Evolutionary conservation across 2,888 invertebrate species (phyloP).

Genomic region (Actias luna): DNA sequence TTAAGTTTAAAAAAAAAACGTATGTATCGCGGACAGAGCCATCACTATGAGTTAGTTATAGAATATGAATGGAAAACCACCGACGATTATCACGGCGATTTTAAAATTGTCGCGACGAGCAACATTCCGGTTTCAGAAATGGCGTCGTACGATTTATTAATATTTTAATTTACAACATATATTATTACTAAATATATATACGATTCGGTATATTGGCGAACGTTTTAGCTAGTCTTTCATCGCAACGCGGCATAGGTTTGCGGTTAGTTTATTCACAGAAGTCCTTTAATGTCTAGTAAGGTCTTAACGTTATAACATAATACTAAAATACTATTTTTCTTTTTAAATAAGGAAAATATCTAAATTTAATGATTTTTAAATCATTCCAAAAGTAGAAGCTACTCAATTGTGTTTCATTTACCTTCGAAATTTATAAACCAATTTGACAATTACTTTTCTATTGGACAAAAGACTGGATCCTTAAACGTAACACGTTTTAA

Average conservation of each 20-base stretch:
- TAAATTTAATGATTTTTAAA: too few species aligned
- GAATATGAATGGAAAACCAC: constrained; percentile 7
- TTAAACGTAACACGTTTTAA: too few species aligned
- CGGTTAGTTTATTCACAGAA: not conserved
- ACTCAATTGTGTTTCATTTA: too few species aligned
- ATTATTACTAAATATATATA: not conserved
- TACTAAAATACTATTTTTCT: too few species aligned
- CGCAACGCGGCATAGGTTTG: not conserved
- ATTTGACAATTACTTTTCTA: too few species aligned
- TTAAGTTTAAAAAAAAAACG: too few species aligned
- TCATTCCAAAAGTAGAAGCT: too few species aligned
- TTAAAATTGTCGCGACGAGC: not conserved
- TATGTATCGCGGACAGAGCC: not conserved
- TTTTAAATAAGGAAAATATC: too few species aligned
- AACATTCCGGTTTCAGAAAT: constrained; percentile 1
- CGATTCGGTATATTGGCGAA: not conserved
- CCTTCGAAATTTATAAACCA: too few species aligned
- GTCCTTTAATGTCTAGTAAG: not conserved
- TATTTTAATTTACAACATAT: not conserved
- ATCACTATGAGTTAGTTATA: not conserved
- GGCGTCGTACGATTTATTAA: constrained; percentile 4
- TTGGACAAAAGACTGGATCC: too few species aligned
- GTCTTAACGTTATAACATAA: too few species aligned
- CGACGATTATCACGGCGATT: not conserved
- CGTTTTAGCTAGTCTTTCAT: not conserved